Evolutionary conservation across 2,113 vertebrate species (phyloP), one percentile per base, ranked within the genome.

Genomic region (Gadus chalcogrammus): DNA sequence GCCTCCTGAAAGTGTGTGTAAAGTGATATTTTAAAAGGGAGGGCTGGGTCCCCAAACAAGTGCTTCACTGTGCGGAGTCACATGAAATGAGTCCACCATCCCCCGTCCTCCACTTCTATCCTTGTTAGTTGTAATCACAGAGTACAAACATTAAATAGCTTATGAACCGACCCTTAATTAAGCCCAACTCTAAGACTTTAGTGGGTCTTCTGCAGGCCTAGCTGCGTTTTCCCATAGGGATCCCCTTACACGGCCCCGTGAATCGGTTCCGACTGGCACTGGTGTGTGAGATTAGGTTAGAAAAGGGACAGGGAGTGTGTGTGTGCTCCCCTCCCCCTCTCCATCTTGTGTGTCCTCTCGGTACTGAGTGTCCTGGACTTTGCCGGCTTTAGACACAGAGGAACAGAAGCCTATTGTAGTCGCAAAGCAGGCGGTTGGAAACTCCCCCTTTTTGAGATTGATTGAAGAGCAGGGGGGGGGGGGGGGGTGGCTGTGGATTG

Each of bases 321-420:
- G 81, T 65, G 64, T 60, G 18, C 67, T 79, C 64, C 72, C 56
- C 38, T 79, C 56, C 69, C 77, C 79, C 72, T 68, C 78, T 74
- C 77, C 63, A 74, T 82, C 77, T 85, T 87, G 42, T 86, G 79
- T 86, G 84, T 86, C 76, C 69, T 68, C 70, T 64, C 8, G 52
- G 80, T 78, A 80, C 55, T 82, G 78, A 89, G 83, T 74, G 82
- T 79, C 75, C 81, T 86, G 80, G 90, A 73, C 85, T 83, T 66
- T 82, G 81, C 85, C 64, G 80, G 87, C 80, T 78, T 65, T 78
- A 89, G 82, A 82, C 72, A 78, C 84, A 85, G 79, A 80, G 80
- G 74, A 81, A 91, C 86, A 92, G 88, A 91, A 85, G 82, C 68
- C 84, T 84, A 90, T 93, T 91, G 92, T 92, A 75, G 82, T 75